These are phyloP conservation scores for Gavia stellata DNA, from an alignment of 2,113 vertebrate species.

Conservation along the genomic window DNA sequence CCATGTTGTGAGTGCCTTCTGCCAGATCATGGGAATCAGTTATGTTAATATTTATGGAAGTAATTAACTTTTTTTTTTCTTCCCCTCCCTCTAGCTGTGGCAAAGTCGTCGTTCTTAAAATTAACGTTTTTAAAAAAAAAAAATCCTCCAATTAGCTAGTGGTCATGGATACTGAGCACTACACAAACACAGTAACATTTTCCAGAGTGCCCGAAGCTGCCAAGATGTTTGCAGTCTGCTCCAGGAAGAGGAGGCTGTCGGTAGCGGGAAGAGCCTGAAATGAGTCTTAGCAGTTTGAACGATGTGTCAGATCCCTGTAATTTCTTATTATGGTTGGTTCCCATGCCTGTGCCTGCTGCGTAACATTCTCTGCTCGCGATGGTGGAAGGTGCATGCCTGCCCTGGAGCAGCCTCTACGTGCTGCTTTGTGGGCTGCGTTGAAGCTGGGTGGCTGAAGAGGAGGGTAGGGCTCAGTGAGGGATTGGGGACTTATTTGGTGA, in stretches of 20 bases:
- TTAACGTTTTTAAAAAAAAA: background rate
- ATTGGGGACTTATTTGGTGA: background rate
- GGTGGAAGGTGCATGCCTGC: background rate
- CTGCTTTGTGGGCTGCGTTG: background rate
- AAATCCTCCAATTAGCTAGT: background rate
- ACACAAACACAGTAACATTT: background rate
- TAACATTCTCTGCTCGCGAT: background rate
- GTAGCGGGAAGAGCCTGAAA: background rate
- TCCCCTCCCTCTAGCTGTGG: background rate
- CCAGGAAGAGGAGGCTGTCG: background rate
- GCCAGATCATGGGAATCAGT: background rate
- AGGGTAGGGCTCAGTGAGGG: background rate
- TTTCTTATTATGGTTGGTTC: background rate
- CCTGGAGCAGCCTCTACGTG: background rate
- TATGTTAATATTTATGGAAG: conserved; percentile 24
- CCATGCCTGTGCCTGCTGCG: background rate
- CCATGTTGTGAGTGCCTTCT: background rate
- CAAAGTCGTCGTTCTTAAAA: background rate
- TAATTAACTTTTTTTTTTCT: conserved; percentile 8
- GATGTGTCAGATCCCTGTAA: background rate
- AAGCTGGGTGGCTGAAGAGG: background rate
- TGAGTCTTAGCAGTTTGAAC: background rate
- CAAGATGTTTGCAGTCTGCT: background rate
- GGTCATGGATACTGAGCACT: background rate
- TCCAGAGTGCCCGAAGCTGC: background rate